A percentile compares a stretch with the other conserved stretches of the same genome.
These are phyloP conservation scores for Polypterus bichir DNA, from an alignment of 2,113 vertebrate genomes.

Conservation along the genomic window DNA sequence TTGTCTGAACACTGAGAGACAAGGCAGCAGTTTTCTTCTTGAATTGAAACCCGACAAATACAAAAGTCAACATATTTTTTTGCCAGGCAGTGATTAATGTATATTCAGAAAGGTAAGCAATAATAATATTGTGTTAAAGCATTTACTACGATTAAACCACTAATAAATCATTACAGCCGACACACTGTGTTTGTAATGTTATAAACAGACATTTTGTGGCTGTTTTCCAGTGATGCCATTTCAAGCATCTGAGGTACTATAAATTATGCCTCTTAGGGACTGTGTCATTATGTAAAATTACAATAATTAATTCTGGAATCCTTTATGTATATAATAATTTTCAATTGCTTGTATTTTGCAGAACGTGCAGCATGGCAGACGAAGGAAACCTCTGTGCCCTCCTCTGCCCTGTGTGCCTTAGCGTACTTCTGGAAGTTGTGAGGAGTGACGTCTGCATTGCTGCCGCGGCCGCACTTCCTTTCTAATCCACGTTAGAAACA, in stretches of 20 bases:
- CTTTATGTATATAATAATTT: no score
- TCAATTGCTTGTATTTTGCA: no score
- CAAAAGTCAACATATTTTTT: background rate
- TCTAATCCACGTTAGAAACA: no score
- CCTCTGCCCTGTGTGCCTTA: no score
- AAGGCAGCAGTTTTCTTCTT: no score
- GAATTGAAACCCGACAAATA: no score
- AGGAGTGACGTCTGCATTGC: no score
- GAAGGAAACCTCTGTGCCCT: no score
- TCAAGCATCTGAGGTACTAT: constrained; percentile 15
- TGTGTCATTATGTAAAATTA: constrained; percentile 23
- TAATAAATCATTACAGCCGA: constrained; percentile 40
- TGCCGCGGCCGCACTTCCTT: no score
- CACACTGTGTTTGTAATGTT: constrained; percentile 29
- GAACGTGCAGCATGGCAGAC: no score
- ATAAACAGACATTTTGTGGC: constrained; percentile 45
- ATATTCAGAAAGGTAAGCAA: constrained; percentile 33
- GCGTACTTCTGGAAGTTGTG: no score
- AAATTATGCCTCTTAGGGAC: constrained; percentile 35
- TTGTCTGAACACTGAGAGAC: no score
- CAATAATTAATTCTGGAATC: constrained; percentile 8
- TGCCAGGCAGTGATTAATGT: constrained; percentile 24
- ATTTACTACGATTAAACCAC: constrained; percentile 20
- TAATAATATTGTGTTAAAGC: constrained; percentile 25
- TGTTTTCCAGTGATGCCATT: constrained; percentile 11